Conservation (phyloP, 2,797 vertebrate species). For the Moxostoma hubbsi region DNA sequence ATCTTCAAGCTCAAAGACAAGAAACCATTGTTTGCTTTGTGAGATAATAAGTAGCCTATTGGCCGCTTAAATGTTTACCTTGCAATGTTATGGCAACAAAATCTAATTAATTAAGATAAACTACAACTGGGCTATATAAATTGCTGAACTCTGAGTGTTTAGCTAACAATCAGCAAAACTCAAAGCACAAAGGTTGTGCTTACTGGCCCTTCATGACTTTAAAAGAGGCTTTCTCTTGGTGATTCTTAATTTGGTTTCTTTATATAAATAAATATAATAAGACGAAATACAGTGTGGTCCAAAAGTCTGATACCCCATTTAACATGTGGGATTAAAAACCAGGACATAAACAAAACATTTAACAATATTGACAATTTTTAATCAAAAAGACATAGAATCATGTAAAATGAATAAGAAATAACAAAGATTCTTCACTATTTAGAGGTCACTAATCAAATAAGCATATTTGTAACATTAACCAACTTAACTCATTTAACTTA, state of each 20-base stretch:
- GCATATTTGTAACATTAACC: too few relatives aligned
- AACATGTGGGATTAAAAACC: too few relatives aligned
- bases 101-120: conserved; percentile 7
- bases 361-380: too few relatives aligned
- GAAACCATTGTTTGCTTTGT: not conserved
- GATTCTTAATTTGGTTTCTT: not conserved
- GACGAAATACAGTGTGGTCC: too few relatives aligned
- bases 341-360: too few relatives aligned
- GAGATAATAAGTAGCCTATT: not conserved
- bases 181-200: not conserved
- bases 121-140: conserved; percentile 4
- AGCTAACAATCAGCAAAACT: conserved; percentile 29
- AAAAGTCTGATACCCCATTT: too few relatives aligned
- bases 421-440: too few relatives aligned
- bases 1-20: not conserved
- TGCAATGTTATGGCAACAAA: conserved; percentile 4
- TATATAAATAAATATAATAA: not conserved
- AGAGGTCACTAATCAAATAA: too few relatives aligned
- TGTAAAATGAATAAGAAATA: too few relatives aligned
- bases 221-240: conserved; percentile 3
- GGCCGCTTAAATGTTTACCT: conserved; percentile 12
- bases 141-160: conserved; percentile 14
- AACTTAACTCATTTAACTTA: too few relatives aligned
- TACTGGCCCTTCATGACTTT: conserved; percentile 8
- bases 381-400: too few relatives aligned